Evolutionary conservation across 2,113 vertebrate species (phyloP), one percentile per base, ranked within the genome.

Genomic region (Marmota monax): DNA sequence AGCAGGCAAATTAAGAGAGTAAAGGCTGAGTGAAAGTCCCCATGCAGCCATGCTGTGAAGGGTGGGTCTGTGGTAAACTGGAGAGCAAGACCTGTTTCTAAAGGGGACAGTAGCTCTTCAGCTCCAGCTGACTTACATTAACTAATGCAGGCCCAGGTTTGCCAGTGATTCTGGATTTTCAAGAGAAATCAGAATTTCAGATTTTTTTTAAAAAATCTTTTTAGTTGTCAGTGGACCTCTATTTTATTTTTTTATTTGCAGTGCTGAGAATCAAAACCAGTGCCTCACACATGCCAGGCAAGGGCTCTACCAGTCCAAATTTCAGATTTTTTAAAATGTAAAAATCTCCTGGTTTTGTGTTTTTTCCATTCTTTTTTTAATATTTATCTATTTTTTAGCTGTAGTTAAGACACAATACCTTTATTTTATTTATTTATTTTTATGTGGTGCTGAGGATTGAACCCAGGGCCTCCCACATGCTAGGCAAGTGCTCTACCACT

Each of bases 121-220:
- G 29, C 67, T 77, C 76, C 69, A 34, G 9, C 51, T 86, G 84
- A 73, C 61, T 22, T 32, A 58, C 3, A 1, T 48, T 42, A 77
- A 77, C 5, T 14, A 88, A 85, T 69, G 20, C 1, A 74, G 34
- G 23, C 23, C 79, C 14, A 80, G 11, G 12, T 18, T 53, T 89
- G 25, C 16, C 78, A 88, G 73, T 65, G 67, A 11, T n/a, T 94
- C 77, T 87, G 63, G 11, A 76, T 92, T 90, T 84, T 90, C 65
- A 74, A 58, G 25, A 84, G n/a, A 95, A 96, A 79, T 7, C 8
- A 84, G 48, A 92, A 84, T 63, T 76, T 63, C 69, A 39, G 63
- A 53, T 84, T 87, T 87, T 65, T 72, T 6, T 18, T 70, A 63
- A 13, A 51, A 51, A 51, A 12, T 12, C 48, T 13, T 51, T 51